Evolutionary conservation across 2,888 invertebrate species (phyloP).

Genomic region (Ceraclea dissimilis): DNA sequence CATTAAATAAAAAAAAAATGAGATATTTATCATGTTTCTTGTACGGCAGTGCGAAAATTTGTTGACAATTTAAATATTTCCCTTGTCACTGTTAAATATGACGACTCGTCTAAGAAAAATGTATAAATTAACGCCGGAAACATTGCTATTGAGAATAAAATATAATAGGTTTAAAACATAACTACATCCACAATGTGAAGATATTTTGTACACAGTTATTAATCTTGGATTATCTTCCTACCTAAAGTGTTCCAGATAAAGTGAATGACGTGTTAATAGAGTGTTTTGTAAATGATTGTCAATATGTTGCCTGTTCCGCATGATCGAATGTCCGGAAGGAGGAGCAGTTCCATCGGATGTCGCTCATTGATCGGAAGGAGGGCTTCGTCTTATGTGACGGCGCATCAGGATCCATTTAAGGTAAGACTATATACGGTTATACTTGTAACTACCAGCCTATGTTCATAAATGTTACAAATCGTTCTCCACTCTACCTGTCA

Average conservation of each 20-base stretch:
- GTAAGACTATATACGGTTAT: no score
- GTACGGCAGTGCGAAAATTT: no score
- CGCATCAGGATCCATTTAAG: conserved; percentile 59
- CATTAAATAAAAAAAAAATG: no score
- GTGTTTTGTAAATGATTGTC: neutral
- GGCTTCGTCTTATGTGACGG: conserved; percentile 56
- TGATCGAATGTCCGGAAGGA: conserved; percentile 52
- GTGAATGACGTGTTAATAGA: neutral
- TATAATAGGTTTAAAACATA: neutral
- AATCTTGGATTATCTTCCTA: neutral
- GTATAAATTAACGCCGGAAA: no score
- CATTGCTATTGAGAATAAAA: no score
- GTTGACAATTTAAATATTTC: no score
- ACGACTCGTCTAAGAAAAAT: no score
- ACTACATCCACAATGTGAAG: neutral
- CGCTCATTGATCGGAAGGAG: conserved; percentile 58
- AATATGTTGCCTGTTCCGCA: conserved; percentile 47
- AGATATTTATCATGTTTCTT: no score
- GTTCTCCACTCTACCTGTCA: neutral
- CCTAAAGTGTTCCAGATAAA: neutral
- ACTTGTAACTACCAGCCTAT: no score
- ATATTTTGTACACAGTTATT: neutral
- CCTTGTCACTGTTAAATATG: no score
- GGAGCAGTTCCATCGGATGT: conserved; percentile 61
- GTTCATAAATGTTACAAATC: no score